Percentiles rank a stretch among this genome's conserved stretches.
Evolutionary conservation across 1,140 invertebrate genomes (phyloP).

Genomic region (Cydia pomonella): DNA sequence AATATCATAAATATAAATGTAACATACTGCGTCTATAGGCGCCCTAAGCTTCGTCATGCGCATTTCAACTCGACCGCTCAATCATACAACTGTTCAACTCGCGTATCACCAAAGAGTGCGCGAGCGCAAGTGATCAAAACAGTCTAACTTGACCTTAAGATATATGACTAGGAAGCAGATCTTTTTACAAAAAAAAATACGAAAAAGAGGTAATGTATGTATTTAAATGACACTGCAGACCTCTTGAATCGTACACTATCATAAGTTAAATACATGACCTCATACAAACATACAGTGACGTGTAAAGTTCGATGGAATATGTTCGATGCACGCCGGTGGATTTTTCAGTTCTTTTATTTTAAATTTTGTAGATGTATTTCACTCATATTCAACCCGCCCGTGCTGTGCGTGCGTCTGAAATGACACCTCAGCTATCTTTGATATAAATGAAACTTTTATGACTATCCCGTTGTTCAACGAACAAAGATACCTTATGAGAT

Average conservation of each 20-base stretch:
- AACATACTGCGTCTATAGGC: constrained; percentile 39
- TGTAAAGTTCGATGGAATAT: too few relatives aligned
- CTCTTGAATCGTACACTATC: too few relatives aligned
- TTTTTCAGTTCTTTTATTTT: too few relatives aligned
- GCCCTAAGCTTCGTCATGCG: constrained; percentile 52
- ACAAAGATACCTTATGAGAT: constrained; percentile 43
- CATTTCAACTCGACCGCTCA: constrained; percentile 63
- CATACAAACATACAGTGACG: too few relatives aligned
- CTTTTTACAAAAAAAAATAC: too few relatives aligned
- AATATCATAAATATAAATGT: too few relatives aligned
- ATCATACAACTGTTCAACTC: constrained; percentile 64
- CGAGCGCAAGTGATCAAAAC: not conserved
- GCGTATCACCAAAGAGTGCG: not conserved
- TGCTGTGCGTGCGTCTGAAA: constrained; percentile 30
- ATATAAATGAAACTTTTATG: constrained; percentile 77
- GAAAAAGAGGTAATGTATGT: too few relatives aligned
- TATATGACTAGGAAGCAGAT: too few relatives aligned
- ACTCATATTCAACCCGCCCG: not conserved
- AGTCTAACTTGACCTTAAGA: not conserved
- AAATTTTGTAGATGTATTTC: too few relatives aligned
- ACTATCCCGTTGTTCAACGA: constrained; percentile 51
- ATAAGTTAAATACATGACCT: too few relatives aligned
- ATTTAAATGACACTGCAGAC: too few relatives aligned
- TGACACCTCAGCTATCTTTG: constrained; percentile 68
- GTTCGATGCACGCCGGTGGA: too few relatives aligned